A percentile compares a stretch with the other conserved stretches of the same genome.
These are phyloP conservation scores for Ophiothrix spiculata DNA, from an alignment of 35 echinoderm and acorn worm genomes.

Conservation along the genomic window DNA sequence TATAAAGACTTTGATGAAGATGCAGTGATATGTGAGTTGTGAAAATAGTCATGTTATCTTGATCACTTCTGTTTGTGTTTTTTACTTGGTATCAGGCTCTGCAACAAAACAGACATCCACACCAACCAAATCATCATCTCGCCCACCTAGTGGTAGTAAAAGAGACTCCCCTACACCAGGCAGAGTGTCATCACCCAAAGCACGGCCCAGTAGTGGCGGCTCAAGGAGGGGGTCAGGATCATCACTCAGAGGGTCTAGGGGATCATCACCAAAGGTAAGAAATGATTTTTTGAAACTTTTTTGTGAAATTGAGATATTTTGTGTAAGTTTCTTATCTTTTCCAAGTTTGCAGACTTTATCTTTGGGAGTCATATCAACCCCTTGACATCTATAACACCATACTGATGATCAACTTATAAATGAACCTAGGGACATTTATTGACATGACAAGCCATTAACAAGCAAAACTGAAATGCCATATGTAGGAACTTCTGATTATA, in stretches of 20 bases:
- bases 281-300: not conserved
- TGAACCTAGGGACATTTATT: not conserved
- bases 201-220: constrained; percentile 62
- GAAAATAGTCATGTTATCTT: not conserved
- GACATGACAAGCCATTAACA: not conserved
- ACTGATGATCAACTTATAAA: not conserved
- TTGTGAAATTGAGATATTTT: not conserved
- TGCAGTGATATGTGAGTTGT: not conserved
- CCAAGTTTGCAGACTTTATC: not conserved
- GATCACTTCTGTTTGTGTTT: not conserved
- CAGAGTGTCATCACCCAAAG: constrained; percentile 48
- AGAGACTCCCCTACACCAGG: constrained; percentile 40
- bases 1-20: not conserved
- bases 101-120: constrained; percentile 24
- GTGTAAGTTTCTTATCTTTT: not conserved
- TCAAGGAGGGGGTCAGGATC: constrained; percentile 46
- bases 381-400: not conserved
- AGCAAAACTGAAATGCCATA: no score
- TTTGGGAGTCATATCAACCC: not conserved
- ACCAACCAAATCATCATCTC: constrained; percentile 41
- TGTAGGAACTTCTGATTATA: no score
- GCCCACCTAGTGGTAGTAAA: constrained; percentile 43
- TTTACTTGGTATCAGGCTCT: constrained; percentile 21
- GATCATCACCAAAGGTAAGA: constrained; percentile 61
- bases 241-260: constrained; percentile 55